Conservation (phyloP, 2,888 invertebrate species). For the Lydus trimaculatus region DNA sequence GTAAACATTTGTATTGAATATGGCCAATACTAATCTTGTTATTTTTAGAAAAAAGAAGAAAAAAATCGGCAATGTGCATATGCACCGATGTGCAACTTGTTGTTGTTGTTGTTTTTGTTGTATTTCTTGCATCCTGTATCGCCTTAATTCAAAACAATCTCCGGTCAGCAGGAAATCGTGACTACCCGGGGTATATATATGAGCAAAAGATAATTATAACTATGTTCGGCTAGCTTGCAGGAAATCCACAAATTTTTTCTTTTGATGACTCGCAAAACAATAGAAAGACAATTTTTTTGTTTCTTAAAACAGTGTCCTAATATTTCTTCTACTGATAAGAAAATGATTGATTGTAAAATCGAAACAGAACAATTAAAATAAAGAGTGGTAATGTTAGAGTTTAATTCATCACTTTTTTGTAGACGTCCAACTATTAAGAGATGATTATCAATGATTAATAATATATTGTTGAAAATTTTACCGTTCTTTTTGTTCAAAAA, state of each 20-base stretch:
- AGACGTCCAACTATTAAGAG: background rate
- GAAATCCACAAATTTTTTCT: too few relatives aligned
- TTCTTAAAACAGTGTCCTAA: too few relatives aligned
- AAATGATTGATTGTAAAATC: background rate
- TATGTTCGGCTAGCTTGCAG: background rate
- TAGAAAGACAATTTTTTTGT: too few relatives aligned
- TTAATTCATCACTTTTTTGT: background rate
- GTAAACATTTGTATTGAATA: background rate
- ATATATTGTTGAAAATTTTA: background rate
- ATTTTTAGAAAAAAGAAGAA: background rate
- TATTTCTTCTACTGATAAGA: too few relatives aligned
- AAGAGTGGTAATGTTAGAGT: background rate
- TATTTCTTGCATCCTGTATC: conserved; percentile 25
- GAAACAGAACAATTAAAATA: background rate
- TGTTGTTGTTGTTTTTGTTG: background rate
- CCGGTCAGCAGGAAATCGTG: conserved; percentile 33
- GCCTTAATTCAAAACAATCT: conserved; percentile 34
- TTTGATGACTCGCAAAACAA: background rate
- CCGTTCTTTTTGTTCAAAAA: background rate
- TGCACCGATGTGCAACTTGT: background rate
- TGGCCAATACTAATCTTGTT: background rate
- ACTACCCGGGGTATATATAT: conserved; percentile 29
- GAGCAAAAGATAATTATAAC: background rate
- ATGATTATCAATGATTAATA: background rate
- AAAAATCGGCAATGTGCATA: background rate